Evolutionary conservation across 2,797 vertebrate genomes (phyloP), one percentile per base, ranked within the genome.

Genomic region (Crocodylus rhombifer): DNA sequence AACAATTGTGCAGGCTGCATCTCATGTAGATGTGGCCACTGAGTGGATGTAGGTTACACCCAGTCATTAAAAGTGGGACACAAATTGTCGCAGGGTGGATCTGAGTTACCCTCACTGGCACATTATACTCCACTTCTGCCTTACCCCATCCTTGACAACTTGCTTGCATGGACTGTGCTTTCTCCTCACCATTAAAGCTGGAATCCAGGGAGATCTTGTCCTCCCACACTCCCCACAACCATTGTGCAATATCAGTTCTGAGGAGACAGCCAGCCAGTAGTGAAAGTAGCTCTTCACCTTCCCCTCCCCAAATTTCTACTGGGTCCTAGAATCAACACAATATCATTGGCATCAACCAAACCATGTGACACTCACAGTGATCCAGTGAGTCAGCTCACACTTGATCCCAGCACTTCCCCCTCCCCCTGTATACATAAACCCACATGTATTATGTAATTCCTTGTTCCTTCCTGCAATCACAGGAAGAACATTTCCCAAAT

Each of bases 121-220:
- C 64, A 30, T 65, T 17, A 9, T 28, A 65, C n/a, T 65, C 15
- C n/a, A 9, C 64, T 65, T 28, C 16, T n/a, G 63, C n/a, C 30
- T 65, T 51, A 60, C n/a, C 18, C 36, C 11, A n/a, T 60, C 7
- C 8, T 5, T 0, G 0, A 56, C 67, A 30, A 77, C 4, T 2
- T 83, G 51, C 76, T 7, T 76, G 16, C 23, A 65, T n/a, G 28
- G 64, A 13, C 16, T 15, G 16, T 16, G n/a, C 16, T n/a, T 14
- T 18, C 28, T n/a, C 28, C 28, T n/a, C 64, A 65, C 30, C 64
- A 15, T 30, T 51, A 51, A 65, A 16, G 28, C 15, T n/a, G 28
- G 64, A 65, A 30, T 30, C 65, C 65, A 14, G 10, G 5, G 18
- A 69, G 65, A 69, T 20, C 21, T 69, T 14, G 36, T 69, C 65